A percentile compares a stretch with the other conserved stretches of the same genome.
Conservation (phyloP, 2,888 invertebrate species). For the Lasioglossum villosulum region DNA sequence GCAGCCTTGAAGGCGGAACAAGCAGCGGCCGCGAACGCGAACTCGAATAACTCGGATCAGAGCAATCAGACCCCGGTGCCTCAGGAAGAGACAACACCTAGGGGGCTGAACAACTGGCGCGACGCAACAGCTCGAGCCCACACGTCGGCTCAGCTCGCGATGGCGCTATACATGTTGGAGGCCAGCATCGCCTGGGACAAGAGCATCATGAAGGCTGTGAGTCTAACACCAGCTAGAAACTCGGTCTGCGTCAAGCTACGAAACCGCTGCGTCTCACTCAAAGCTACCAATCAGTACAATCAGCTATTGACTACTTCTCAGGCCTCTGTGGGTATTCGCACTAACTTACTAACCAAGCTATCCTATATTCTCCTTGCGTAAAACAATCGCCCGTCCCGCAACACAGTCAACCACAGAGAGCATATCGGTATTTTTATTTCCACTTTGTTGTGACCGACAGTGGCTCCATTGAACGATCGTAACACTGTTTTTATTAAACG, state of each 20-base stretch:
- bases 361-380: conserved; percentile 66
- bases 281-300: conserved; percentile 83
- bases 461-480: neutral
- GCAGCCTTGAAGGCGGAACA: conserved; percentile 86
- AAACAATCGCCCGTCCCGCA: conserved; percentile 50
- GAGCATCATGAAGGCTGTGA: conserved; percentile 99
- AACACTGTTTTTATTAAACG: conserved; percentile 38
- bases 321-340: conserved; percentile 84
- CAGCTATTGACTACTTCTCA: conserved; percentile 84
- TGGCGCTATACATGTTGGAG: conserved; percentile 95
- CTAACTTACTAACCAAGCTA: conserved; percentile 81
- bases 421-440: conserved; percentile 61
- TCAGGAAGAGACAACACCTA: conserved; percentile 87
- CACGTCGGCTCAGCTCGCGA: conserved; percentile 95
- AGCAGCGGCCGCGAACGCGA: conserved; percentile 81
- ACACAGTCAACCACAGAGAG: conserved; percentile 63
- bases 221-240: conserved; percentile 86
- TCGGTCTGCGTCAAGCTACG: conserved; percentile 83
- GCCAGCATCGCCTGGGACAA: conserved; percentile 99
- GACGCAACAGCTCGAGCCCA: conserved; percentile 93
- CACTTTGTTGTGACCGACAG: neutral
- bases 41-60: conserved; percentile 81
- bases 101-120: conserved; percentile 94
- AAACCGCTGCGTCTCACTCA: conserved; percentile 84
- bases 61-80: conserved; percentile 80